Evolutionary conservation across 2,888 invertebrate genomes (phyloP), one percentile per base, ranked within the genome.

Genomic region (Acleris holmiana): DNA sequence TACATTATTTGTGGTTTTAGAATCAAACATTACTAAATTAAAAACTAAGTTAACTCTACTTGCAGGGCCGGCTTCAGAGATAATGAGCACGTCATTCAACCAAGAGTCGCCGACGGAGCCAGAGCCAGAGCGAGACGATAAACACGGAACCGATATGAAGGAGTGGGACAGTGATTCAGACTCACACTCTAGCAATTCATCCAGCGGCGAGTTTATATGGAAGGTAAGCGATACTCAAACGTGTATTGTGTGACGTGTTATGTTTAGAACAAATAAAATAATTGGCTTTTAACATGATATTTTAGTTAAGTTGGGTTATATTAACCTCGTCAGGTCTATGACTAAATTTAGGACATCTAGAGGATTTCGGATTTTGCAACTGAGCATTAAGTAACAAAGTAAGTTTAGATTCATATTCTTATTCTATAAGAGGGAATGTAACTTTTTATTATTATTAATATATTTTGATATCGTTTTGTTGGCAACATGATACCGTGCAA

Each of bases 181-280:
- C 67, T 88, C 91, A 1, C 89, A 90, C 63, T 94, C 94, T n/a
- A 94, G 94, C 69, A 96, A 96, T 40, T 95, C 95, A 7, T 96
- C 95, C 6, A 96, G 96, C 68, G 96, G 96, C 10, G 96, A 96
- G 83, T 96, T 96, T 77, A 95, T 96, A 67, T 96, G 96, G 96
- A 96, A 95, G 94, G 96, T 96, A 44, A 76, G 86, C 78, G 35
- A 35, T 35, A 35, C 1, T 35, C 35, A 13, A 35, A 13, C 35
- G 10, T 35, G 35, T 35, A 41, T 4, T 25, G 1, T 49, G 4
- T 55, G 19, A 44, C 41, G 19, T 19, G 19, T 41, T 40, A n/a
- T 53, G 10, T 35, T 21, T 48, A 57, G 7, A 29, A 29, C 29
- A 29, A 29, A 29, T 29, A n/a, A n/a, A n/a, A n/a, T n/a, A n/a